A percentile compares a stretch with the other conserved stretches of the same genome.
phyloP scores from a whole-genome alignment of 2,888 invertebrate genomes.

The Microchrysa polita region DNA sequence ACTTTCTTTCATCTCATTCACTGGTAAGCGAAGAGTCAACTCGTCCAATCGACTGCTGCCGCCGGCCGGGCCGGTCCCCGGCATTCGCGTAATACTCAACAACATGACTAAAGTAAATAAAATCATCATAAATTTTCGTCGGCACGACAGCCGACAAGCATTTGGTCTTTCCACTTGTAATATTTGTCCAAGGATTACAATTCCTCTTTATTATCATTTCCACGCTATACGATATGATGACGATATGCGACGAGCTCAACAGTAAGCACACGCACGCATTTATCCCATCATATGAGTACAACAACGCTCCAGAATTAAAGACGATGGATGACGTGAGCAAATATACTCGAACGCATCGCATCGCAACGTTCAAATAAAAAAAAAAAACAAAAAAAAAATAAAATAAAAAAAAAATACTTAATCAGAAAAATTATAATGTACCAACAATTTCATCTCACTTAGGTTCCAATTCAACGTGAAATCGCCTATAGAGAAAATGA shows the following conservation, averaged over 20 bases:
- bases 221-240: slow-evolving; percentile 5
- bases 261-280: neutral
- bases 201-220: slow-evolving; percentile 43
- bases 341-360: slow-evolving; percentile 8
- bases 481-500: slow-evolving; percentile 58
- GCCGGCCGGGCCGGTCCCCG: too few relatives aligned
- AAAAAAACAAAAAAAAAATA: slow-evolving; percentile 1
- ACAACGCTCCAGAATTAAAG: too few relatives aligned
- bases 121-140: slow-evolving; percentile 42
- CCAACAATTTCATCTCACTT: slow-evolving; percentile 1
- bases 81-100: too few relatives aligned
- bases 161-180: slow-evolving; percentile 42
- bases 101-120: slow-evolving; percentile 28
- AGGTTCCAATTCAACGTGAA: slow-evolving; percentile 41
- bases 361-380: slow-evolving; percentile 8
- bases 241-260: slow-evolving; percentile 3
- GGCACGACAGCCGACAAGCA: slow-evolving; percentile 37
- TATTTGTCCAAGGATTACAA: slow-evolving; percentile 44
- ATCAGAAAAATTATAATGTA: too few relatives aligned
- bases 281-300: neutral
- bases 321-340: neutral
- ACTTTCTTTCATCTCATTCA: too few relatives aligned
- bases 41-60: too few relatives aligned
- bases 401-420: neutral
- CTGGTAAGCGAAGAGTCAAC: too few relatives aligned